phyloP scores from a whole-genome alignment of 2,888 invertebrate genomes.

The Palloptera scutellata region DNA sequence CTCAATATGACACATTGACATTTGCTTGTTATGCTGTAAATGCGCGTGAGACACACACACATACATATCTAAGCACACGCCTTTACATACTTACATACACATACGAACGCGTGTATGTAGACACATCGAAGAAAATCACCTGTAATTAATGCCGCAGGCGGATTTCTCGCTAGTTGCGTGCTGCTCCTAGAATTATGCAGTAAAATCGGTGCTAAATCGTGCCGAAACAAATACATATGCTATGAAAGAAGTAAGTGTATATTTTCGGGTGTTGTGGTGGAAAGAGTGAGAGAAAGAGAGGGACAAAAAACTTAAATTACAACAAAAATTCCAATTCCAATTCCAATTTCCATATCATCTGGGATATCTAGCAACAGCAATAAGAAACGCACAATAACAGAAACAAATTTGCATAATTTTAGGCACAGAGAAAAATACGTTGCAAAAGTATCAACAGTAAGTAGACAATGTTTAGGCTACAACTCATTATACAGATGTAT shows the following conservation, averaged over 20 bases:
- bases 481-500: not conserved
- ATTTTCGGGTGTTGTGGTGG: not conserved
- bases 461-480: too few relatives aligned
- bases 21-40: not conserved
- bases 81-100: too few relatives aligned
- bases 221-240: not conserved
- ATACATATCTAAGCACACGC: too few relatives aligned
- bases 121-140: slow-evolving; percentile 2
- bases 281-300: too few relatives aligned
- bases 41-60: not conserved
- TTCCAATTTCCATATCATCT: too few relatives aligned
- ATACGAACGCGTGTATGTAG: not conserved
- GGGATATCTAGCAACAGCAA: too few relatives aligned
- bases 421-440: not conserved
- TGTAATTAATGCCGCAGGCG: not conserved
- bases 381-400: not conserved
- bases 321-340: too few relatives aligned
- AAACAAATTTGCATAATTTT: slow-evolving; percentile 1
- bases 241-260: not conserved
- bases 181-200: not conserved
- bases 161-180: not conserved
- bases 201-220: not conserved
- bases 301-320: too few relatives aligned
- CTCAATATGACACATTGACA: not conserved
- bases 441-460: not conserved